A percentile compares a stretch with the other conserved stretches of the same genome.
These are phyloP conservation scores for Haemorhous mexicanus DNA, from an alignment of 2,113 vertebrate genomes.

Conservation along the genomic window DNA sequence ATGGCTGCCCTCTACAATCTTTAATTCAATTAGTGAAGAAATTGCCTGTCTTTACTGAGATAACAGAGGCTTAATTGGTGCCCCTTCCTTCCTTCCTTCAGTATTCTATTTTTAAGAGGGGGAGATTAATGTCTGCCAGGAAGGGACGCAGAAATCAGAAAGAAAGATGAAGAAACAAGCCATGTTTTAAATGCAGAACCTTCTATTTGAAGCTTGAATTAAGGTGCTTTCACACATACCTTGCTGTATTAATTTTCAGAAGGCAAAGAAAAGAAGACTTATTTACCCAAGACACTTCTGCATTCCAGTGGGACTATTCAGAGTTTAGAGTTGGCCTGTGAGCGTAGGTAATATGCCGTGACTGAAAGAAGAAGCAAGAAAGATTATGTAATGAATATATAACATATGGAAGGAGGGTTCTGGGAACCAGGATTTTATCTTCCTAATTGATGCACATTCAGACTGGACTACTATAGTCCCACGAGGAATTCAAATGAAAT, in stretches of 20 bases:
- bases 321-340: background rate
- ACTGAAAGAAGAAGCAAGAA: background rate
- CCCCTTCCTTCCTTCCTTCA: conserved; percentile 16
- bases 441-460: background rate
- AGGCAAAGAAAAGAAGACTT: background rate
- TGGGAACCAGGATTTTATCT: background rate
- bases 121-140: background rate
- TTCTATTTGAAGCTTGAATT: background rate
- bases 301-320: background rate
- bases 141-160: background rate
- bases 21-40: conserved; percentile 39
- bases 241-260: background rate
- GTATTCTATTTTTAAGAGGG: background rate
- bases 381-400: background rate
- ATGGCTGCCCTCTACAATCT: background rate
- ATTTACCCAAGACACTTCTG: background rate
- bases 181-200: background rate
- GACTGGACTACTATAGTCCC: background rate
- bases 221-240: background rate
- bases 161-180: background rate
- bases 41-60: background rate
- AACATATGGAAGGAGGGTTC: background rate
- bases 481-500: background rate
- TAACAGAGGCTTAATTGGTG: conserved; percentile 15
- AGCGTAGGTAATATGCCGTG: background rate